phyloP scores from a whole-genome alignment of 2,113 vertebrate species.

The Crotophaga sulcirostris region DNA sequence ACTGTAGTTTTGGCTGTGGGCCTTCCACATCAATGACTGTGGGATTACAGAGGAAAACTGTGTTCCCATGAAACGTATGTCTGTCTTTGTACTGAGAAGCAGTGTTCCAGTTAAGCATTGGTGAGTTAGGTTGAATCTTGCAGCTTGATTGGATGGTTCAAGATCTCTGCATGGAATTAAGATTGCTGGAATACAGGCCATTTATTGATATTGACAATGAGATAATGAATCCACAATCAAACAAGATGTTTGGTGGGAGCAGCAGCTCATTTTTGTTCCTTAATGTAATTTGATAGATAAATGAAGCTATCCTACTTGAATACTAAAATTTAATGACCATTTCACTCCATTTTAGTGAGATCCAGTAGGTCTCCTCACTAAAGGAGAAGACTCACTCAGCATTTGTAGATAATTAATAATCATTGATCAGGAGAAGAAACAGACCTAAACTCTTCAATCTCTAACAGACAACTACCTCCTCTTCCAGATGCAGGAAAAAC shows the following conservation, averaged over 20 bases:
- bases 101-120: accelerated
- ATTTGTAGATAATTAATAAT: background rate
- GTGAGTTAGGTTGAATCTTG: background rate
- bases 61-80: background rate
- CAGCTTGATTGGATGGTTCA: background rate
- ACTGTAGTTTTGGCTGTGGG: background rate
- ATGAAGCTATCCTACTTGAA: background rate
- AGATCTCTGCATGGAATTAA: background rate
- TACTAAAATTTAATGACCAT: background rate
- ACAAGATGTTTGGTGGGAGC: background rate
- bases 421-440: background rate
- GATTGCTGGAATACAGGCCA: background rate
- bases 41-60: background rate
- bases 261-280: background rate
- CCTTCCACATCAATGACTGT: accelerated
- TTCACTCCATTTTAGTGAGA: background rate
- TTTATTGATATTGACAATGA: background rate
- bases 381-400: background rate
- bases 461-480: background rate
- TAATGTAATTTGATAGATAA: background rate
- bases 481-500: background rate
- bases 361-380: background rate
- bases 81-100: background rate
- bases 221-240: background rate
- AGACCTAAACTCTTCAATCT: background rate